Conservation (phyloP, 2,113 vertebrate species). For the Perca flavescens region DNA sequence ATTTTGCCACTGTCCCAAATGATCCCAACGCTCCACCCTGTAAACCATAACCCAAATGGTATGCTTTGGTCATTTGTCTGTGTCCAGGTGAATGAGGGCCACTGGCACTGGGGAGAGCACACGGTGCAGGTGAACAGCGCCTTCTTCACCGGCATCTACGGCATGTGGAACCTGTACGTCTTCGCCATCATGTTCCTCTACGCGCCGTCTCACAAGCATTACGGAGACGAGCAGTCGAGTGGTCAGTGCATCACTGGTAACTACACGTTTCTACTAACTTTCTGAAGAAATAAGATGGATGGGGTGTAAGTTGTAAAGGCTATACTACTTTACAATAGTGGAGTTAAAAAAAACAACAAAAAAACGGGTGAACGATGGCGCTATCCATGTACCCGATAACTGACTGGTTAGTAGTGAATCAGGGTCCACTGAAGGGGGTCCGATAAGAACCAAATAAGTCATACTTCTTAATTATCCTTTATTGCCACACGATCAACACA, state of each 20-base stretch:
- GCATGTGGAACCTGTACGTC: slow-evolving; percentile 99
- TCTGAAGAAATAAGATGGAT: background rate
- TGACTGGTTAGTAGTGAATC: no score
- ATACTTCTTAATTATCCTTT: no score
- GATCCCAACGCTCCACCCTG: background rate
- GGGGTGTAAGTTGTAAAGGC: background rate
- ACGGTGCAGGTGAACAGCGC: slow-evolving; percentile 95
- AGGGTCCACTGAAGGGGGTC: no score
- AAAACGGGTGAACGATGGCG: no score
- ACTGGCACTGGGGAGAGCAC: slow-evolving; percentile 95
- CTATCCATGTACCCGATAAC: no score
- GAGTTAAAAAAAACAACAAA: no score
- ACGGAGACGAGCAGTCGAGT: slow-evolving; percentile 92
- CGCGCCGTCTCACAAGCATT: slow-evolving; percentile 96
- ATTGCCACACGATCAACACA: no score
- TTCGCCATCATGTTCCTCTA: slow-evolving; percentile 99
- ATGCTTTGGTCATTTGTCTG: background rate
- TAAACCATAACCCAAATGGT: background rate
- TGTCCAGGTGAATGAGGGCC: slow-evolving; percentile 93
- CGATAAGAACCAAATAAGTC: no score
- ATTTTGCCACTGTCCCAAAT: background rate
- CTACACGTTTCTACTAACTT: background rate
- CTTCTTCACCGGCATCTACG: slow-evolving; percentile 98
- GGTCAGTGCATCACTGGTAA: slow-evolving; percentile 83
- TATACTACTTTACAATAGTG: background rate